These are phyloP conservation scores for Stenodema calcarata DNA, from an alignment of 2,888 invertebrate species.

Conservation along the genomic window DNA sequence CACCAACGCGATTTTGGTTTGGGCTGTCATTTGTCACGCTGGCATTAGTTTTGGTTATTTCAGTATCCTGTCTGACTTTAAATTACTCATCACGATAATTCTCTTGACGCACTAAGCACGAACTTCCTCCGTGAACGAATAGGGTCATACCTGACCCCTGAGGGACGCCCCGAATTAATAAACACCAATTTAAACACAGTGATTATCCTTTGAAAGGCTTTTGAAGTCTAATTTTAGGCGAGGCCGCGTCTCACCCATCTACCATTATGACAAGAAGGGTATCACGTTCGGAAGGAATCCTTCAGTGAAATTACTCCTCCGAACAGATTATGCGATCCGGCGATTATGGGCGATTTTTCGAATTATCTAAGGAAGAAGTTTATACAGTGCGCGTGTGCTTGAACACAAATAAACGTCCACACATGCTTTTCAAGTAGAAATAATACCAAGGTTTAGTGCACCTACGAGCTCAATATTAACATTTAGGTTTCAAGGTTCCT, in stretches of 20 bases:
- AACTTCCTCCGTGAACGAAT: not conserved
- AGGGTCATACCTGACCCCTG: not conserved
- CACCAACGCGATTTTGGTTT: no score
- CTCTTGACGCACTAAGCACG: not conserved
- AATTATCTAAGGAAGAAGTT: not conserved
- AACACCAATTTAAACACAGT: not conserved
- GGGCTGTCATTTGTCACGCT: no score
- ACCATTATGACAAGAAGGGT: not conserved
- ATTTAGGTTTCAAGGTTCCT: no score
- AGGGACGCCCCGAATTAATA: not conserved
- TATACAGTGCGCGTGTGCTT: not conserved
- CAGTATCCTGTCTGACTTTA: no score
- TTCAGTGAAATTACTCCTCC: not conserved
- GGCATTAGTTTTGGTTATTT: no score
- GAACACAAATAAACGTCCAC: not conserved
- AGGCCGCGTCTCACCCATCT: not conserved
- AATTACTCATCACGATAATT: not conserved
- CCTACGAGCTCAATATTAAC: no score
- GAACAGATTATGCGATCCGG: not conserved
- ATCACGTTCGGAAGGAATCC: not conserved
- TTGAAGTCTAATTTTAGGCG: not conserved
- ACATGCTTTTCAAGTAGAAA: not conserved
- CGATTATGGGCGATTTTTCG: not conserved
- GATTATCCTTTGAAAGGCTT: not conserved
- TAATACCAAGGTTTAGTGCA: no score